Conservation (phyloP, 2,113 vertebrate species). For the Varanus salvator region DNA sequence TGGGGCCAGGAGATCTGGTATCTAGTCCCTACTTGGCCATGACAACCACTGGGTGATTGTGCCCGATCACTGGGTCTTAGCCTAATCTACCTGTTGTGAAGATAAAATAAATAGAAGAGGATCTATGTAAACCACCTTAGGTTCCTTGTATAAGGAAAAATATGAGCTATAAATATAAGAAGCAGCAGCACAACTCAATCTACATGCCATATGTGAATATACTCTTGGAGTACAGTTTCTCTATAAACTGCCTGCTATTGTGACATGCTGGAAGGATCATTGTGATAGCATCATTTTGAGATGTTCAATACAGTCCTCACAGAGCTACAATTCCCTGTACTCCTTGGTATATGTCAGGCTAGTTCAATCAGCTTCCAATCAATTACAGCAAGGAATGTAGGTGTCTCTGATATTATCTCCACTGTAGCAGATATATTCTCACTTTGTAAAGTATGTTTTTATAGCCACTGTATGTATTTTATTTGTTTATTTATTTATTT, state of each 20-base stretch:
- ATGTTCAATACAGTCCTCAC: neutral
- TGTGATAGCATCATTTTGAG: neutral
- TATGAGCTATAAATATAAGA: too few species aligned
- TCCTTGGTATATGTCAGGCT: neutral
- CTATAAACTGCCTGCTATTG: neutral
- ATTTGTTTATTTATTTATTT: neutral
- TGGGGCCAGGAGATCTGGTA: too few species aligned
- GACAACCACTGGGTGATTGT: too few species aligned
- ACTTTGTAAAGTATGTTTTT: neutral
- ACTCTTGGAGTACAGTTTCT: neutral
- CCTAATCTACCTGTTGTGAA: too few species aligned
- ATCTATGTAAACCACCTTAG: too few species aligned
- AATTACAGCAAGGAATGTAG: neutral
- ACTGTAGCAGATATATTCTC: neutral
- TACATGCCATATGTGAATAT: neutral
- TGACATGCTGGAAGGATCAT: neutral
- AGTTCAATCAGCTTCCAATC: neutral
- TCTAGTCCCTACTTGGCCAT: too few species aligned
- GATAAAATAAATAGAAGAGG: too few species aligned
- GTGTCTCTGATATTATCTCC: too few species aligned
- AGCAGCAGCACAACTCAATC: neutral
- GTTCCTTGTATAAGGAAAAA: too few species aligned
- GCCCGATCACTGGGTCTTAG: too few species aligned
- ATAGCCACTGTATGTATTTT: too few species aligned
- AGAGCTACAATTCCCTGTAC: neutral